These are phyloP conservation scores for Stigmatopora argus DNA, from an alignment of 2,113 vertebrate species.

Conservation along the genomic window DNA sequence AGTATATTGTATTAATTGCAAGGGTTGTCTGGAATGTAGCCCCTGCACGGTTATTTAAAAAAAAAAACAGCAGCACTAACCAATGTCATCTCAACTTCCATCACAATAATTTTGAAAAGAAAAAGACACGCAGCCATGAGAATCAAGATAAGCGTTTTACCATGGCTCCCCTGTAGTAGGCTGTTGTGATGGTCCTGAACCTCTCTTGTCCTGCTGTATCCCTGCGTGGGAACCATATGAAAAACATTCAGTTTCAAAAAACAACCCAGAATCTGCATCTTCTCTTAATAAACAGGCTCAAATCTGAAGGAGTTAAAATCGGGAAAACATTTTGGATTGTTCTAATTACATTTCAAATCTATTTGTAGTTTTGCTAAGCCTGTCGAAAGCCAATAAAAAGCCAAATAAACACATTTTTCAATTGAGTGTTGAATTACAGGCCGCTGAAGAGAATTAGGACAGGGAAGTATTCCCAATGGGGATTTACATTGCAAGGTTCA, in stretches of 20 bases:
- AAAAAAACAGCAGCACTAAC: neutral
- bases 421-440: too few species aligned
- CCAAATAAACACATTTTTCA: too few species aligned
- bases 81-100: neutral
- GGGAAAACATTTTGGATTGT: too few species aligned
- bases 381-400: too few species aligned
- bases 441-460: too few species aligned
- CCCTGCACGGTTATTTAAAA: neutral
- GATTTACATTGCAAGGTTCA: too few species aligned
- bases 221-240: conserved; percentile 59
- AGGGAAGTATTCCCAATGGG: too few species aligned
- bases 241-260: neutral
- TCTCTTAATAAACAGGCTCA: neutral
- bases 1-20: too few species aligned
- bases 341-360: too few species aligned
- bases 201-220: conserved; percentile 94
- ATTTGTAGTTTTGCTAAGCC: too few species aligned
- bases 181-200: conserved; percentile 93
- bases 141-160: conserved; percentile 59
- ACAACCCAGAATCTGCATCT: neutral
- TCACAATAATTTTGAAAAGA: neutral
- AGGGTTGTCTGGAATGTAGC: neutral
- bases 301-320: too few species aligned
- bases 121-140: neutral
- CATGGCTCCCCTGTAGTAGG: conserved; percentile 95